These are phyloP conservation scores for Agrotis puta DNA, from an alignment of 2,888 invertebrate species.

Conservation along the genomic window DNA sequence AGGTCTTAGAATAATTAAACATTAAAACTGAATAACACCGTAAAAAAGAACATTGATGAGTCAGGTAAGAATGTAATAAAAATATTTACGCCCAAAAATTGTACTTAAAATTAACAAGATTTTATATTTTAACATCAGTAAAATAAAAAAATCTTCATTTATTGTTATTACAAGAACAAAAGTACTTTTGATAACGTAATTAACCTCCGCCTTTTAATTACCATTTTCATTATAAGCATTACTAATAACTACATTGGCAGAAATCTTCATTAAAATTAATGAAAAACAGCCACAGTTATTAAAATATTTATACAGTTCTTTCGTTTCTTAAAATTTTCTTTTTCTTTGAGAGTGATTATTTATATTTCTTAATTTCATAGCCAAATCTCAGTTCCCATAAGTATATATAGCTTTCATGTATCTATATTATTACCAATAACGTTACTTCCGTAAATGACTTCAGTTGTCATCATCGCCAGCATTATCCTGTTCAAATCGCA, in stretches of 20 bases:
- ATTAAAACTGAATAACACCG: neutral
- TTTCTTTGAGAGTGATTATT: too few species aligned
- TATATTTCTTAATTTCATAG: neutral
- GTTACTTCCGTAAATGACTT: neutral
- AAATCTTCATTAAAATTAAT: constrained; percentile 37
- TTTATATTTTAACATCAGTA: constrained; percentile 16
- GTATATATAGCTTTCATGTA: neutral
- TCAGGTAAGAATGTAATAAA: neutral
- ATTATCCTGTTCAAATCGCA: too few species aligned
- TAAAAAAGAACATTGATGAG: neutral
- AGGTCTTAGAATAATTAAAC: constrained; percentile 45
- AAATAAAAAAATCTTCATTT: constrained; percentile 46
- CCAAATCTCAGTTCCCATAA: neutral
- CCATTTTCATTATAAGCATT: constrained; percentile 18
- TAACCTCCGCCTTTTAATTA: constrained; percentile 44
- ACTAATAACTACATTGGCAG: constrained; percentile 25
- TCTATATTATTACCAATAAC: neutral
- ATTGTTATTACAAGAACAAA: constrained; percentile 31
- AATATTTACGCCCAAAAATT: constrained; percentile 2
- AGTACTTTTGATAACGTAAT: constrained; percentile 27
- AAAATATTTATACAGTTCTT: constrained; percentile 13
- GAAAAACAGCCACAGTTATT: constrained; percentile 3
- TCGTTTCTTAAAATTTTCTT: neutral
- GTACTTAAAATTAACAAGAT: neutral
- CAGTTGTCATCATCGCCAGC: neutral